Evolutionary conservation across 2,888 invertebrate genomes (phyloP).

Genomic region (Mylabris sibirica): DNA sequence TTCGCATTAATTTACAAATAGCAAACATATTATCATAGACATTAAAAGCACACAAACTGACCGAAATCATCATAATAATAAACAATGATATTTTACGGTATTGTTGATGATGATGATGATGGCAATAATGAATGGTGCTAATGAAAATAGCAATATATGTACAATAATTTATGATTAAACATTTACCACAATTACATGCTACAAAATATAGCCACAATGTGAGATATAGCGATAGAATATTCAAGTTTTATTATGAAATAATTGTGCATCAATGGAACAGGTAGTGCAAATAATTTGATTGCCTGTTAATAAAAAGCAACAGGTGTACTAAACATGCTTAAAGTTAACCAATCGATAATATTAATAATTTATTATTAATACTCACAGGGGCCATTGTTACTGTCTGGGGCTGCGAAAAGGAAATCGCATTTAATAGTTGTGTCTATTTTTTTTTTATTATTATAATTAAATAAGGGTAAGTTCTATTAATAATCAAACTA

Average conservation of each 20-base stretch:
- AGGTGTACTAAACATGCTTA: conserved; percentile 29
- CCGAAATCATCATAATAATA: neutral
- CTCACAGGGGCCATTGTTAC: conserved; percentile 89
- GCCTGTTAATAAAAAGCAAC: conserved; percentile 31
- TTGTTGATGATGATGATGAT: neutral
- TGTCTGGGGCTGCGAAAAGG: conserved; percentile 82
- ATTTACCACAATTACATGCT: conserved; percentile 14
- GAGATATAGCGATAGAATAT: neutral
- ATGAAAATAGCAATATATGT: neutral
- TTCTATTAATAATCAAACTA: conserved; percentile 19
- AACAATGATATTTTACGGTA: neutral
- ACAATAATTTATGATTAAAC: conserved; percentile 1
- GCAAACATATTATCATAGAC: neutral
- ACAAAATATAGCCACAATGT: too few species aligned
- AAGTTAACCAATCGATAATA: conserved; percentile 30
- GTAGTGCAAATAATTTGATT: neutral
- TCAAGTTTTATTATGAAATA: too few species aligned
- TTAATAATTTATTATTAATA: conserved; percentile 62
- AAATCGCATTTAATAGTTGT: conserved; percentile 45
- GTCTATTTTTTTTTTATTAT: conserved; percentile 21
- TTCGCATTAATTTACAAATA: neutral
- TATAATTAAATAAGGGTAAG: neutral
- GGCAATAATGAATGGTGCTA: neutral
- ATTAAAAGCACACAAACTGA: conserved; percentile 5
- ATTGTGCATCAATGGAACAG: too few species aligned